Evolutionary conservation across 2,888 invertebrate genomes (phyloP).

Genomic region (Hypercompe scribonia): DNA sequence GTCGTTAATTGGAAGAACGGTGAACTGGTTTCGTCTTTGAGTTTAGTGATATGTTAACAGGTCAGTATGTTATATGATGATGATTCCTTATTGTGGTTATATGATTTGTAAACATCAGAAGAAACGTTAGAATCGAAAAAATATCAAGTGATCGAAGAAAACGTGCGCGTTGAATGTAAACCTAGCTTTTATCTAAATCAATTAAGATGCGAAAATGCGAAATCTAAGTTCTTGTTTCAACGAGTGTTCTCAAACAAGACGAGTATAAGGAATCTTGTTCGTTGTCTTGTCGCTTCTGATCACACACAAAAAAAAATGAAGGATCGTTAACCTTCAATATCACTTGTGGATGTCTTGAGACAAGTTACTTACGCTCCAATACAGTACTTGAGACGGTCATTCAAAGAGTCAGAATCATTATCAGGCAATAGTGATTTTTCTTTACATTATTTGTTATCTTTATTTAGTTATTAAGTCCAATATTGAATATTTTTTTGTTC

Average conservation of each 20-base stretch:
- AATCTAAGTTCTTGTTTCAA: too few species aligned
- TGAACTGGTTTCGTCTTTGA: constrained; percentile 26
- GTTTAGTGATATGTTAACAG: constrained; percentile 21
- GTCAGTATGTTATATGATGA: constrained; percentile 14
- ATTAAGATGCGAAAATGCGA: too few species aligned
- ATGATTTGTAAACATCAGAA: neutral
- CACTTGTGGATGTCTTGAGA: neutral
- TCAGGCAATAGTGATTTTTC: neutral
- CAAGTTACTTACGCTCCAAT: neutral
- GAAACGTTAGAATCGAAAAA: neutral
- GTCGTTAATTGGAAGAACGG: constrained; percentile 21
- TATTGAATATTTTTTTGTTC: neutral
- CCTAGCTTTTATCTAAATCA: too few species aligned
- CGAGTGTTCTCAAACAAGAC: too few species aligned
- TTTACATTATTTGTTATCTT: neutral
- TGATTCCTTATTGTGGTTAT: constrained; percentile 10
- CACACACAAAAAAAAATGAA: too few species aligned
- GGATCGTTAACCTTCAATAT: neutral
- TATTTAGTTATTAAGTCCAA: neutral
- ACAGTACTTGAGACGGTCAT: neutral
- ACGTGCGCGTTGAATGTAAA: neutral
- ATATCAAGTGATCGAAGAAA: neutral
- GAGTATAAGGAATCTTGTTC: too few species aligned
- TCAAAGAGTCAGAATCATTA: neutral
- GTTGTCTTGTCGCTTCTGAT: too few species aligned